Conservation (phyloP, 2,888 invertebrate species). For the Lasioglossum leucozonium region DNA sequence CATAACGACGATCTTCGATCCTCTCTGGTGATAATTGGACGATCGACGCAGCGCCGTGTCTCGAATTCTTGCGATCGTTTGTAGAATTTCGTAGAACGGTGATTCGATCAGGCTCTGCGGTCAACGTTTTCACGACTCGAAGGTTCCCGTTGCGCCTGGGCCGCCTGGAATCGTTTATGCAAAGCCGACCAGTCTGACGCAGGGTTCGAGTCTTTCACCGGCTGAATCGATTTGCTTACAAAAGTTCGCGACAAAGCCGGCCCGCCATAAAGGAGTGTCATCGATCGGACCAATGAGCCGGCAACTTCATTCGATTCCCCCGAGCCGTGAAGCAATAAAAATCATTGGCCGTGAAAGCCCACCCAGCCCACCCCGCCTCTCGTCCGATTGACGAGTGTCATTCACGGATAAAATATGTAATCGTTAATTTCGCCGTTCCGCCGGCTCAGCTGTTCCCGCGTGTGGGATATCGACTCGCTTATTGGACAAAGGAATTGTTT, state of each 20-base stretch:
- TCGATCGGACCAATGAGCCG: constrained; percentile 41
- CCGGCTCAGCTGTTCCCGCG: not conserved
- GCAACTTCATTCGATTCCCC: constrained; percentile 48
- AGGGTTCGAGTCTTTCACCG: not conserved
- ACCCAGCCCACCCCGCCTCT: constrained; percentile 1
- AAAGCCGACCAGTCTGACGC: not conserved
- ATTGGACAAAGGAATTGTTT: not conserved
- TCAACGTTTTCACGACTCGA: not conserved
- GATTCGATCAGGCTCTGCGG: not conserved
- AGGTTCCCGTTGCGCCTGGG: not conserved
- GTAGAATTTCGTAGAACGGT: not conserved
- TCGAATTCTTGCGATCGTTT: constrained; percentile 4
- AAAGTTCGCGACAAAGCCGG: constrained; percentile 40
- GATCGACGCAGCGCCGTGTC: not conserved
- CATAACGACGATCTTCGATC: not conserved
- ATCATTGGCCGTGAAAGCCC: constrained; percentile 50
- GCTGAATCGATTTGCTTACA: constrained; percentile 36
- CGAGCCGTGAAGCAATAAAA: constrained; percentile 48
- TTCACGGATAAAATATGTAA: constrained; percentile 13
- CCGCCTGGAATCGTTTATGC: not conserved
- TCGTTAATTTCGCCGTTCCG: not conserved
- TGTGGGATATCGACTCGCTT: not conserved
- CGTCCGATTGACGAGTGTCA: constrained; percentile 28
- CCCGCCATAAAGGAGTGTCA: constrained; percentile 27
- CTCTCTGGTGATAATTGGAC: constrained; percentile 5